phyloP scores from a whole-genome alignment of 2,888 invertebrate genomes.

The Seira sanloemensis region DNA sequence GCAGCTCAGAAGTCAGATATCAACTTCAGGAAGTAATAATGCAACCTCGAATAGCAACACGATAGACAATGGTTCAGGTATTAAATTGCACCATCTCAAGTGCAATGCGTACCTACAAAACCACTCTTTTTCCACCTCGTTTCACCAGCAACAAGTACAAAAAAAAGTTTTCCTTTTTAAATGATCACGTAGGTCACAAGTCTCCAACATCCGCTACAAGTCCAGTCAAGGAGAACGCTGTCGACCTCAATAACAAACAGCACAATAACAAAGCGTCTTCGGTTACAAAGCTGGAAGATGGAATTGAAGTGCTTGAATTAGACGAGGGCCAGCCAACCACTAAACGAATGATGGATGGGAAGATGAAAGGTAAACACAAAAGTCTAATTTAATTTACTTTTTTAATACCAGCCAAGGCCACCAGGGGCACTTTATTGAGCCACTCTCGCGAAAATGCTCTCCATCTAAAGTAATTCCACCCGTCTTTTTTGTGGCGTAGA shows the following conservation, averaged over 20 bases:
- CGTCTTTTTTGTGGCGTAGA: too few species aligned
- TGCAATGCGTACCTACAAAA: not conserved
- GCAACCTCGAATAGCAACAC: slow-evolving; percentile 46
- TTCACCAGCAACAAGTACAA: not conserved
- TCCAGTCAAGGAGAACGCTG: slow-evolving; percentile 59
- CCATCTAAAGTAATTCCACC: too few species aligned
- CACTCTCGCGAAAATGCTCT: not conserved
- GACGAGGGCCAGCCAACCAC: slow-evolving; percentile 63
- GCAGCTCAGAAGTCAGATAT: slow-evolving; percentile 51
- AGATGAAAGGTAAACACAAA: slow-evolving; percentile 58
- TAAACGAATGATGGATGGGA: slow-evolving; percentile 58
- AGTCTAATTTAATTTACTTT: not conserved
- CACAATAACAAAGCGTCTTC: slow-evolving; percentile 56
- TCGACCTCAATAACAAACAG: slow-evolving; percentile 47
- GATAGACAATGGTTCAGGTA: slow-evolving; percentile 59
- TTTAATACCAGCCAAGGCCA: slow-evolving; percentile 1
- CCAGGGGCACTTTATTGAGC: not conserved
- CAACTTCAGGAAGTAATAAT: slow-evolving; percentile 54
- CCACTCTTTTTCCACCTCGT: not conserved
- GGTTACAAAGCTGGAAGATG: slow-evolving; percentile 72
- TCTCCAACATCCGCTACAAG: slow-evolving; percentile 49
- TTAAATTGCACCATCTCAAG: slow-evolving; percentile 12
- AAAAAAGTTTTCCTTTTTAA: not conserved
- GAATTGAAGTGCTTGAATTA: slow-evolving; percentile 73
- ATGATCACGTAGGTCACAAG: slow-evolving; percentile 12